Base-by-base conservation (phyloP, 2,797 vertebrate genomes). In the Melanotaenia pygmaea region DNA sequence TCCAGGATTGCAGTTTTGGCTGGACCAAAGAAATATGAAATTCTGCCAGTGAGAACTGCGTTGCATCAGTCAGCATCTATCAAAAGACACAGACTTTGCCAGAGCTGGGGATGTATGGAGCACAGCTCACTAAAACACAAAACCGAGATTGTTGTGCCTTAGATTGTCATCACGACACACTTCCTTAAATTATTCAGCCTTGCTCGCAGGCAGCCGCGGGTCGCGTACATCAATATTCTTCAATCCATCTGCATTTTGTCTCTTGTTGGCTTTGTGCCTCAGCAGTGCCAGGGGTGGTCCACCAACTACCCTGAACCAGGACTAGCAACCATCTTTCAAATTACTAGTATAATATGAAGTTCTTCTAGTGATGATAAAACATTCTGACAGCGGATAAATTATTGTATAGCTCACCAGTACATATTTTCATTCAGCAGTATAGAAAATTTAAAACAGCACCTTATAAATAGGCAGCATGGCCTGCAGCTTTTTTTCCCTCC, bases 141-240 rank as follows among this genome's bases (percentile, higher is more conserved):
- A 86, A 87, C 83, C 51, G 84, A 92, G 90, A 90, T 91, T 88
- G 91, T 90, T 91, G 92, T 91, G 91, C 86, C 89, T 92, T 86
- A 80, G 88, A 81, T 77, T 92, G 90, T 91, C 92, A 84, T 91
- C 93, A 93, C 91, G 90, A 93, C 92, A 94, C 93, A 93, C 90
- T 92, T 93, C 85, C 85, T 85, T 95, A 93, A 95, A 95, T 95
- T 93, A 95, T 95, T 94, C 93, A 95, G 93, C 91, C 89, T 90
- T 79, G 92, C 94, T 94, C 47, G 91, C 93, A 94, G 94, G 92
- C 94, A 93, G 93, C 93, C 89, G 91, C 90, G 89, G 93, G 94
- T 95, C 89, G 89, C 88, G 76, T 90, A 90, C 94, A 94, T 94
- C 93, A 93, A 95, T 95, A 95, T 94, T 93, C 92, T 93, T 92